Evolutionary conservation across 1,140 invertebrate genomes (phyloP), one percentile per base, ranked within the genome.

Genomic region (Drosophila eugracilis): DNA sequence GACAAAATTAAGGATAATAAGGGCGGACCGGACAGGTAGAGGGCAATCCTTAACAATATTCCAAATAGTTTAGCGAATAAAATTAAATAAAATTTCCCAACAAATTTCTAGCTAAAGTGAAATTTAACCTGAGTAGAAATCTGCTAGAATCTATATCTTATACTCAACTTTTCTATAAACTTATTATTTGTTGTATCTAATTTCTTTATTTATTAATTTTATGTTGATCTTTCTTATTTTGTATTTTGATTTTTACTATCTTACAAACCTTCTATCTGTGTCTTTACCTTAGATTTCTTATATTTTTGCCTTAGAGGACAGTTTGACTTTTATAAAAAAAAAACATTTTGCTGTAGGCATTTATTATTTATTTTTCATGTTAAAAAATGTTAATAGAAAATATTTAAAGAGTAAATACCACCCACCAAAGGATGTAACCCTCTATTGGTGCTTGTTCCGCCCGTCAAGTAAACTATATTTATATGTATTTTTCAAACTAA

Each of bases 11-110:
- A 92, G 92, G 92, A 92, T 92, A 92, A 92, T 93, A 92, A 92
- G 92, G 89, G 92, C 92, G 91, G 92, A 92, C 93, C 92, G 89
- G 93, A 92, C 94, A 94, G 94, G 94, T 94, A 94, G 94, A 94
- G 92, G 92, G 92, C 93, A 91, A 69, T 81, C 70, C 89, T 76
- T 80, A 57, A 60, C 58, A 58, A 36, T 30, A 55, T 50, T 21
- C 34, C 19, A 41, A 37, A 52, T 57, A 53, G 30, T 4, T 42
- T 67, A 67, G 62, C 45, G 6, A 6, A 21, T 19, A 37, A 41
- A 60, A 39, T 50, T 50, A 39, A 73, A 65, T 28, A 30, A 30
- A 72, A 53, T 63, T 58, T 58, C 19, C 65, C 44, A 72, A 2
- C 44, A 41, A 47, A n/a, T 50, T 50, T 66, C 53, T 42, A 66